Percentiles rank a stretch among this genome's conserved stretches.
phyloP scores from a whole-genome alignment of 2,888 invertebrate genomes.

The Urechis unicinctus region DNA sequence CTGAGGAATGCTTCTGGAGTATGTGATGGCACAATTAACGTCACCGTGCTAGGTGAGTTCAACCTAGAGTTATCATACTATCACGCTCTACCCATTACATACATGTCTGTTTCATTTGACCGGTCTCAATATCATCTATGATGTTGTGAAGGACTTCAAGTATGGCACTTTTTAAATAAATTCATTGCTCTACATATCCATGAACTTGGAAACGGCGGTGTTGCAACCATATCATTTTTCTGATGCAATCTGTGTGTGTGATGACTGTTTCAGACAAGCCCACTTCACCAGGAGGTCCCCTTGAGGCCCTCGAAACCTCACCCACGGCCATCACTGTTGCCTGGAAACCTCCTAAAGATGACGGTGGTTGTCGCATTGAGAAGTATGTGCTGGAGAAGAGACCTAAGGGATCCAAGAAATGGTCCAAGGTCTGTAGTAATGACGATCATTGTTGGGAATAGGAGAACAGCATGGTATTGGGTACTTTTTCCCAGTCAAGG shows the following conservation, averaged over 20 bases:
- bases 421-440: no score
- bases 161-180: no score
- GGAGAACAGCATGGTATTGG: no score
- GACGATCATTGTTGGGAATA: slow-evolving; percentile 9
- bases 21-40: slow-evolving; percentile 90
- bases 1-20: slow-evolving; percentile 91
- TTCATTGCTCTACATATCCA: no score
- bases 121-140: no score
- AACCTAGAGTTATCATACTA: no score
- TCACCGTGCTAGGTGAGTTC: slow-evolving; percentile 68
- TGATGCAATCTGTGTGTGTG: background rate
- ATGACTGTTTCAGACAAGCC: slow-evolving; percentile 72
- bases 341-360: slow-evolving; percentile 95
- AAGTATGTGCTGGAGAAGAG: slow-evolving; percentile 95
- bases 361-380: slow-evolving; percentile 88
- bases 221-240: no score
- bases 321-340: slow-evolving; percentile 90
- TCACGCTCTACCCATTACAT: no score
- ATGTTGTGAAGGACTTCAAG: no score
- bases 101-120: no score
- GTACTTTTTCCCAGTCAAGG: no score
- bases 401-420: slow-evolving; percentile 55
- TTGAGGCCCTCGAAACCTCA: slow-evolving; percentile 88
- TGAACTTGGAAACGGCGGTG: no score
- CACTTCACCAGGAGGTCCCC: slow-evolving; percentile 74